Evolutionary conservation across 2,113 vertebrate species (phyloP), one percentile per base, ranked within the genome.

Genomic region (Clupea harengus): DNA sequence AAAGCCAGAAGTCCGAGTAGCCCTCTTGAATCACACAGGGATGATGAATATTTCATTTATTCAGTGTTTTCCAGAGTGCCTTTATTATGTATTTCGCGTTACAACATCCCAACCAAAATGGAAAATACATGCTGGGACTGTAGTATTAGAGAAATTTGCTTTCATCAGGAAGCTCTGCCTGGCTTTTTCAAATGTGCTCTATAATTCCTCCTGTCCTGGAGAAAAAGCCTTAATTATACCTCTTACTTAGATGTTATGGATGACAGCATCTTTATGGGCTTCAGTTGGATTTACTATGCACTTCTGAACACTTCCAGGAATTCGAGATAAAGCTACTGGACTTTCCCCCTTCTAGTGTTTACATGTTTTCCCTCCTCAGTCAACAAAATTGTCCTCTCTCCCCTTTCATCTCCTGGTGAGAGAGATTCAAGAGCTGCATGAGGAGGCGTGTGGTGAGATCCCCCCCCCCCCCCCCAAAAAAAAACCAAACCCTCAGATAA

Each of bases 111-210:
- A 60, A 78, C 13, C 25, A 28, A 78, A 78, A 78, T 39, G 32
- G 72, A 32, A 78, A 78, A 78, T 17, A 15, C 67, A 17, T 13
- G 32, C 28, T 78, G 28, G 32, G 39, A 78, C 10, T 39, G 28
- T 78, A 78, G 72, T 13, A 39, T 78, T 78, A 78, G 25, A 78
- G 28, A 39, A 32, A 78, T 39, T 44, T 13, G 28, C 72, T 78
- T 78, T 78, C 72, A 78, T 39, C 72, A 78, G 4, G 28, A 6
- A 32, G 72, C 32, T 32, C 84, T 87, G 89, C 85, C 84, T 87
- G 28, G 72, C 28, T 78, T 87, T 92, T 78, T 78, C 72, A 88
- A 91, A 88, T 90, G 45, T 4, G 64, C 84, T 81, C 82, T 50
- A 52, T 86, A 87, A 90, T 89, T 91, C 87, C 20, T 60, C 47